A percentile compares a stretch with the other conserved stretches of the same genome.
Evolutionary conservation across 1,140 invertebrate species (phyloP).

Genomic region (Formica exsecta): DNA sequence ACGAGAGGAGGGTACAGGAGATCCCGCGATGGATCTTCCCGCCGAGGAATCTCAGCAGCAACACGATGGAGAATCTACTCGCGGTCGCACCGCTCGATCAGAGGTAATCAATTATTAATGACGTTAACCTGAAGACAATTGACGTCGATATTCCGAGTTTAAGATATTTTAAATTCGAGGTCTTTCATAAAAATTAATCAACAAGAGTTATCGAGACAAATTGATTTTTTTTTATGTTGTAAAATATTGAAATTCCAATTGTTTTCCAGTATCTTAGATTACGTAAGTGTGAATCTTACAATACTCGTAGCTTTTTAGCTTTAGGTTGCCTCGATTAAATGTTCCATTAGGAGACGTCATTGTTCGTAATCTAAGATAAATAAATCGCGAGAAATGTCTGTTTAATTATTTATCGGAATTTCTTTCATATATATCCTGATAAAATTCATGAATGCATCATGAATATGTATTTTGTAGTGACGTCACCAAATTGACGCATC

Average conservation of each 20-base stretch:
- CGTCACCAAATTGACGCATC: neutral
- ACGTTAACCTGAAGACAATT: neutral
- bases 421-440: neutral
- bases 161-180: neutral
- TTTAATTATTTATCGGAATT: neutral
- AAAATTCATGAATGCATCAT: neutral
- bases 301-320: too few species aligned
- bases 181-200: neutral
- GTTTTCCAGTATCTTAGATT: too few species aligned
- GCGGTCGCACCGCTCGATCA: slow-evolving; percentile 83
- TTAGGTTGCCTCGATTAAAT: too few species aligned
- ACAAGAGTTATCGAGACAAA: neutral
- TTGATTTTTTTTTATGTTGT: too few species aligned
- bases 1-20: neutral
- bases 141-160: neutral
- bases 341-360: too few species aligned
- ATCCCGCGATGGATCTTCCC: slow-evolving; percentile 68
- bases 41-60: slow-evolving; percentile 77
- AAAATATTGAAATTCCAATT: too few species aligned
- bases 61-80: slow-evolving; percentile 80
- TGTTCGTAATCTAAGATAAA: too few species aligned
- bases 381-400: neutral
- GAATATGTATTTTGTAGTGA: neutral
- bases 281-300: too few species aligned
- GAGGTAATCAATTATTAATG: slow-evolving; percentile 75